Conservation (phyloP, 2,113 vertebrate species). For the Oreotrochilus melanogaster region DNA sequence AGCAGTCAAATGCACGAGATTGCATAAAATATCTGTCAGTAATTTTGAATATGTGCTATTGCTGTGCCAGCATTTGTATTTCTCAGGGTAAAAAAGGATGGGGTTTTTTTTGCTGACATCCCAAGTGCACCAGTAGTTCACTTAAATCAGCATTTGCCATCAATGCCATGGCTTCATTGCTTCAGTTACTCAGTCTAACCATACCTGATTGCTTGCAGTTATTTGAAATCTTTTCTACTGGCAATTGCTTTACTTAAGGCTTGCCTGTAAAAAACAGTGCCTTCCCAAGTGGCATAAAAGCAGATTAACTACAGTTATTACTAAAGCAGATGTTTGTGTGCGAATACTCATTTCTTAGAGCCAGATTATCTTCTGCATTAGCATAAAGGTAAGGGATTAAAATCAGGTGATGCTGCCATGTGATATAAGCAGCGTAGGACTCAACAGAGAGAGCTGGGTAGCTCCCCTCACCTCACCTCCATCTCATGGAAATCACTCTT, state of each 20-base stretch:
- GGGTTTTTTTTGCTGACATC: neutral
- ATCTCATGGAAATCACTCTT: rapidly evolving
- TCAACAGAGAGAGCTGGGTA: neutral
- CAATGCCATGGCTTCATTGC: neutral
- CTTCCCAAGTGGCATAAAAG: neutral
- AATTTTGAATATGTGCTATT: neutral
- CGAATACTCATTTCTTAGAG: neutral
- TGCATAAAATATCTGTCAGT: neutral
- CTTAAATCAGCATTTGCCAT: neutral
- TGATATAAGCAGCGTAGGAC: neutral
- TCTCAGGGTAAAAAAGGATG: neutral
- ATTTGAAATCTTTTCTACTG: slow-evolving; percentile 15
- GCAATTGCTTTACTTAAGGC: slow-evolving; percentile 17
- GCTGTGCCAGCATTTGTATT: neutral
- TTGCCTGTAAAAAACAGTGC: neutral
- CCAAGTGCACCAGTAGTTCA: neutral
- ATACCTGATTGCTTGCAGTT: neutral
- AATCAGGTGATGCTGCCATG: neutral
- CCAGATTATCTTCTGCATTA: neutral
- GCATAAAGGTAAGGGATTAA: neutral
- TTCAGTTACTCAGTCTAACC: neutral
- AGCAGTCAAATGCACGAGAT: neutral
- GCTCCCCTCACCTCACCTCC: neutral
- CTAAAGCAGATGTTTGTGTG: neutral
- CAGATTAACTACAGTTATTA: slow-evolving; percentile 38